Conservation (phyloP, 2,113 vertebrate species). For the Condylura cristata region DNA sequence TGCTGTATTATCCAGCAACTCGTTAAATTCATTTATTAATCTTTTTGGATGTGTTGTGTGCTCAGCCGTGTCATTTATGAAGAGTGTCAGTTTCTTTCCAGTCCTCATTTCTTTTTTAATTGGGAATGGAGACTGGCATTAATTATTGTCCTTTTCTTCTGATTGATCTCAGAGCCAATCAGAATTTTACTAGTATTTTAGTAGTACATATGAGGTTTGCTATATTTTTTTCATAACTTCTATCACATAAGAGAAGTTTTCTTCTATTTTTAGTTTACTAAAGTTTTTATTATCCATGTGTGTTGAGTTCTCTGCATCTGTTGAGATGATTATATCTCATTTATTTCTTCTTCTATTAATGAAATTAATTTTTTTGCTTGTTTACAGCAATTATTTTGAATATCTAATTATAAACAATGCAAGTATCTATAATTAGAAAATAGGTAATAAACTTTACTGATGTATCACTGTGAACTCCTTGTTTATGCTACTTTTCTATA, state of each 20-base stretch:
- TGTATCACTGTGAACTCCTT: too few relatives aligned
- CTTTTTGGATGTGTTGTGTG: neutral
- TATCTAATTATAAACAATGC: too few relatives aligned
- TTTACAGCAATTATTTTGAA: too few relatives aligned
- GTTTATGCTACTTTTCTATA: too few relatives aligned
- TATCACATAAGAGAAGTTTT: neutral
- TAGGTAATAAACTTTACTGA: too few relatives aligned
- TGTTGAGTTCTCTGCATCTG: neutral
- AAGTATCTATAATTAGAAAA: too few relatives aligned
- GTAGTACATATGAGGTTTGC: neutral
- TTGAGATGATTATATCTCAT: neutral
- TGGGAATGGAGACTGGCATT: neutral
- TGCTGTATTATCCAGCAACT: neutral
- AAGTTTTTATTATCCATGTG: neutral
- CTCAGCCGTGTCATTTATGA: neutral
- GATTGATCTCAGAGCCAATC: neutral
- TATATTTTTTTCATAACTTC: slow-evolving; percentile 5
- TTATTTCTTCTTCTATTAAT: neutral
- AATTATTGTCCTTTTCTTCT: neutral
- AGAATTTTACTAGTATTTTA: slow-evolving; percentile 2
- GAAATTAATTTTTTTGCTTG: too few relatives aligned
- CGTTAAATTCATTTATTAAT: neutral
- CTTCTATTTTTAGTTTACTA: neutral
- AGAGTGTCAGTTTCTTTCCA: neutral
- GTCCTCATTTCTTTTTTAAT: neutral